phyloP scores from a whole-genome alignment of 2,113 vertebrate species.

The Alligator mississippiensis region DNA sequence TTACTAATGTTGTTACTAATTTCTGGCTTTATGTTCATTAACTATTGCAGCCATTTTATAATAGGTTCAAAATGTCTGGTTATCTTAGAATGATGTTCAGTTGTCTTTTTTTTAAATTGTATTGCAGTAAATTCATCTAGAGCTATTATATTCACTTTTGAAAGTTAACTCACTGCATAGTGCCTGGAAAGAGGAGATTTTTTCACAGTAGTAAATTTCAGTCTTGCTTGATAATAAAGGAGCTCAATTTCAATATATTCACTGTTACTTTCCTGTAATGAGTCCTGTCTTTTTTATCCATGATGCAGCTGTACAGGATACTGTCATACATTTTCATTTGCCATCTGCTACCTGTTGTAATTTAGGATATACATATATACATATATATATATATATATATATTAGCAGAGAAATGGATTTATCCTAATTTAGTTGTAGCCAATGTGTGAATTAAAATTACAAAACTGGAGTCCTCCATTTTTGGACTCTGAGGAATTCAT shows the following conservation, averaged over 20 bases:
- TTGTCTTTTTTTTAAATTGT: not conserved
- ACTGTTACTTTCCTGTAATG: not conserved
- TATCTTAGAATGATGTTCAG: not conserved
- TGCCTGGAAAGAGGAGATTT: not conserved
- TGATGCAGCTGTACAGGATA: not conserved
- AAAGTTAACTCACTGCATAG: not conserved
- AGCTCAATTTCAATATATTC: not conserved
- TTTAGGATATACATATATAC: too few species aligned
- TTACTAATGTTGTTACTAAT: slow-evolving; percentile 6
- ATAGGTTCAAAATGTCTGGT: slow-evolving; percentile 1
- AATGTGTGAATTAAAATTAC: not conserved
- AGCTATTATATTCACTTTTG: too few species aligned
- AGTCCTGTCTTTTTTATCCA: not conserved
- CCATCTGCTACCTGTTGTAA: too few species aligned
- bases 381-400: too few species aligned
- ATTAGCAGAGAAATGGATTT: not conserved
- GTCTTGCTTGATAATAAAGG: not conserved
- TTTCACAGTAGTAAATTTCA: not conserved
- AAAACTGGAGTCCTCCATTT: not conserved
- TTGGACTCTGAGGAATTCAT: not conserved
- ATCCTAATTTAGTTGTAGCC: too few species aligned
- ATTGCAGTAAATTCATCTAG: not conserved
- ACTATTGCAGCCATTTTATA: slow-evolving; percentile 28
- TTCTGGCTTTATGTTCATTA: slow-evolving; percentile 16
- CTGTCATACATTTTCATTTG: not conserved